Base-by-base conservation (phyloP, 2,797 vertebrate species). In the Pantherophis alleghaniensis region DNA sequence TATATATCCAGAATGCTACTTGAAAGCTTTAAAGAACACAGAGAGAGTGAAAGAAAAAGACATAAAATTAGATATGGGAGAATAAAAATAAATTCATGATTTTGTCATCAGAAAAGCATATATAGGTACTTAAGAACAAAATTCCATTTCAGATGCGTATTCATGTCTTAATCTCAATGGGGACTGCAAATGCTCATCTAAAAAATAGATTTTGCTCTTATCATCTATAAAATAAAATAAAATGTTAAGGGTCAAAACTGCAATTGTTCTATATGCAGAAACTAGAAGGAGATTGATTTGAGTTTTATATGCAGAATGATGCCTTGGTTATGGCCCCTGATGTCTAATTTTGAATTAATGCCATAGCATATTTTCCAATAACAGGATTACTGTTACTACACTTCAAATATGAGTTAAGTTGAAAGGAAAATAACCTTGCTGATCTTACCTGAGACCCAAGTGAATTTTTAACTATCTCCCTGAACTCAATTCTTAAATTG, bases 1-100 rank as follows among this genome's bases (percentile, higher is more conserved):
- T 99, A 99, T 93, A 99, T 94, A 96, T 99, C 99, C 98, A 99
- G 98, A 98, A 99, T 98, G 97, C 97, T 98, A 97, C 98, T 98
- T 95, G 98, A 98, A 95, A 99, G 97, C 98, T 98, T 95, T 83
- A 95, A 97, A 97, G 94, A 97, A 96, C 66, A 89, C 2, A 60
- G 87, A 28, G 61, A 86, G 11, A 5, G 47, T 28, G 28, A 37
- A 24, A 42, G 55, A 79, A 32, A 59, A 37, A 51, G 56, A 61
- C 42, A 89, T 74, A 97, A 96, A 86, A 88, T 91, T n/a, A 95
- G 91, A 3, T 61, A 0, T n/a, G 42, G 13, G 69, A 42, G 89
- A 89, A 74, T 55, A 63, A 93, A 88, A 96, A 92, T 66, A 94
- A 92, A 18, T 93, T 91, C 89, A 94, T 93, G 2, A n/a, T 5